Evolutionary conservation across 1,140 invertebrate species (phyloP).

Genomic region (Elymnias hypermnestra): DNA sequence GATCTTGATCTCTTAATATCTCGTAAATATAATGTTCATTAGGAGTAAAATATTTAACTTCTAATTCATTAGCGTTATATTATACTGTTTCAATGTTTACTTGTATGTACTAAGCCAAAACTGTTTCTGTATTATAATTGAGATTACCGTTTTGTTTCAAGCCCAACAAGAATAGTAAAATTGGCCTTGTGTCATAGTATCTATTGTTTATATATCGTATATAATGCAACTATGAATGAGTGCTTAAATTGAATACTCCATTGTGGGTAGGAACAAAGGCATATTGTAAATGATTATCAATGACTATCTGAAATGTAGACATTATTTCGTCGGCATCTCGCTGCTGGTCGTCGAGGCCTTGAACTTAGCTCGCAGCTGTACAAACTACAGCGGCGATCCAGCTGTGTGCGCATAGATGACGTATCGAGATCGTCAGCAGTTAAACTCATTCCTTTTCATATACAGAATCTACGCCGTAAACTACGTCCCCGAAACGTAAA

Average conservation of each 20-base stretch:
- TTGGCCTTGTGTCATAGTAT: conserved; percentile 23
- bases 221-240: conserved; percentile 29
- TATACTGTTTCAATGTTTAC: too few species aligned
- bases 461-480: neutral
- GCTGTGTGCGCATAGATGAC: conserved; percentile 10
- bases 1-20: too few species aligned
- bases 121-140: too few species aligned
- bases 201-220: conserved; percentile 21
- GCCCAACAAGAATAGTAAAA: conserved; percentile 24
- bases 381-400: conserved; percentile 32
- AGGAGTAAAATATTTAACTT: too few species aligned
- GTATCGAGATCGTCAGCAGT: neutral
- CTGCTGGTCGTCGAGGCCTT: conserved; percentile 35
- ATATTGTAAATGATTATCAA: conserved; percentile 41
- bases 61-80: too few species aligned
- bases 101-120: too few species aligned
- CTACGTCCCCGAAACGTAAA: conserved; percentile 3
- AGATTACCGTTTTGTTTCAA: conserved; percentile 10
- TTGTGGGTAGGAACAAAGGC: conserved; percentile 35
- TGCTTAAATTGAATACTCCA: conserved; percentile 34
- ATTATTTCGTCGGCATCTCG: conserved; percentile 21
- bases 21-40: too few species aligned
- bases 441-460: neutral
- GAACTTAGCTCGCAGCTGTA: conserved; percentile 56
- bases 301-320: conserved; percentile 35